Percentiles rank a stretch among this genome's conserved stretches.
Conservation (phyloP, 1,140 invertebrate genomes). For the Sycophaga agraensis region DNA sequence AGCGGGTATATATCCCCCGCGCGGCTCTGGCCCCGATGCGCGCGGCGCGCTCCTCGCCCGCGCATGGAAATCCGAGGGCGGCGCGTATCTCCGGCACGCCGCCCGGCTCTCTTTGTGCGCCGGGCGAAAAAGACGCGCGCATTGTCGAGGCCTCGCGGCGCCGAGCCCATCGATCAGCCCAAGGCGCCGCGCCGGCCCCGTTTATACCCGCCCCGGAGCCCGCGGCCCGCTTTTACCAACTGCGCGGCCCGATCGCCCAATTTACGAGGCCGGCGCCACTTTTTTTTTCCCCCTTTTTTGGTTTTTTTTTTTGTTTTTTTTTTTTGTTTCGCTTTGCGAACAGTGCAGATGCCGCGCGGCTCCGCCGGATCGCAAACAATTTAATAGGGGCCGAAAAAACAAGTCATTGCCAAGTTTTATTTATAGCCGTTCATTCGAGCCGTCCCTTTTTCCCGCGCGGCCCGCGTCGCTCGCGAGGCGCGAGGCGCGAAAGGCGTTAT, state of each 20-base stretch:
- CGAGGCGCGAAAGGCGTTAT: constrained; percentile 17
- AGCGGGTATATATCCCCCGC: constrained; percentile 53
- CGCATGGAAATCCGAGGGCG: constrained; percentile 52
- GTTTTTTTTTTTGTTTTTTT: neutral
- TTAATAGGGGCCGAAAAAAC: constrained; percentile 23
- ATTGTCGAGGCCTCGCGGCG: neutral
- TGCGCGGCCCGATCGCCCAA: constrained; percentile 22
- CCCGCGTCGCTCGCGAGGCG: neutral
- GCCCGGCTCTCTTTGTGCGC: neutral
- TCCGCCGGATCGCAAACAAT: constrained; percentile 25
- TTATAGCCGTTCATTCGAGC: constrained; percentile 29
- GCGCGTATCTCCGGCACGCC: constrained; percentile 34
- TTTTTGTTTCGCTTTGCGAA: constrained; percentile 20
- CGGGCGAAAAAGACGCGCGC: constrained; percentile 9
- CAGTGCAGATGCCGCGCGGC: constrained; percentile 12
- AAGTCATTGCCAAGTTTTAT: constrained; percentile 26
- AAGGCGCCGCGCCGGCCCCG: no score
- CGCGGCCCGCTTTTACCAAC: constrained; percentile 4
- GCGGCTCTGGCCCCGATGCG: constrained; percentile 34
- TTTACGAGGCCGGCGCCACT: constrained; percentile 22
- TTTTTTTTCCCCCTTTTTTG: neutral
- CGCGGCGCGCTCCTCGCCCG: constrained; percentile 35
- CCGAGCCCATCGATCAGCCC: constrained; percentile 19
- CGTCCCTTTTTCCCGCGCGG: neutral
- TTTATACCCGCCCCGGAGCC: no score